Percentiles rank a stretch among this genome's conserved stretches.
Evolutionary conservation across 2,888 invertebrate species (phyloP).

Genomic region (Rotaria macrura): DNA sequence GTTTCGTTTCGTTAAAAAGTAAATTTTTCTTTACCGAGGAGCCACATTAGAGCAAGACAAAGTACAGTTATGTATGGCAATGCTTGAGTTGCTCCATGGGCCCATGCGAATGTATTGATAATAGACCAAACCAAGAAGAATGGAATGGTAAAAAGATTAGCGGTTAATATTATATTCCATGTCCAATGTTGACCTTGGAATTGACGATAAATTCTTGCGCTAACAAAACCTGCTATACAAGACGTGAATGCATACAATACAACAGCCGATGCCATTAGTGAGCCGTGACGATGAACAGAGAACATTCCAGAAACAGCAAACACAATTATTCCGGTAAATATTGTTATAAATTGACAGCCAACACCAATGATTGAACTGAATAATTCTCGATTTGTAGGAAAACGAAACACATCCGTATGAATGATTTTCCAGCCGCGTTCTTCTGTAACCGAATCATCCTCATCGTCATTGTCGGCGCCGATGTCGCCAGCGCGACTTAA

Average conservation of each 20-base stretch:
- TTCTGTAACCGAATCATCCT: too few species aligned
- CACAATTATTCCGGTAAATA: too few species aligned
- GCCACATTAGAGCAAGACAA: slow-evolving; percentile 51
- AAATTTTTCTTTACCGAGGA: slow-evolving; percentile 43
- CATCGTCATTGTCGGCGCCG: too few species aligned
- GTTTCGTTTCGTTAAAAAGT: neutral
- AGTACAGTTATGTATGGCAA: slow-evolving; percentile 53
- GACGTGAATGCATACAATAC: slow-evolving; percentile 40
- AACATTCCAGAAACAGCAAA: slow-evolving; percentile 37
- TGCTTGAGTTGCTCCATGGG: slow-evolving; percentile 53
- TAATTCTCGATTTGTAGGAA: too few species aligned
- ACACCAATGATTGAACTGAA: too few species aligned
- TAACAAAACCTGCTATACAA: slow-evolving; percentile 42
- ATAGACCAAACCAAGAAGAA: slow-evolving; percentile 53
- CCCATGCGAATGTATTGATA: slow-evolving; percentile 53
- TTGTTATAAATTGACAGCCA: too few species aligned
- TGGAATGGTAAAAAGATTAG: slow-evolving; percentile 37
- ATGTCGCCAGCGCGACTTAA: slow-evolving; percentile 36
- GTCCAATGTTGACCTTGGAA: slow-evolving; percentile 53
- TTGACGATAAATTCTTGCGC: slow-evolving; percentile 38
- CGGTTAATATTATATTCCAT: slow-evolving; percentile 39
- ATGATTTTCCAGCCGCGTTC: too few species aligned
- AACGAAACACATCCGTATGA: too few species aligned
- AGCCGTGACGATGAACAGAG: slow-evolving; percentile 39
- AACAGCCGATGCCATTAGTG: neutral